phyloP scores from a whole-genome alignment of 1,140 invertebrate species.

The Ips nitidus region DNA sequence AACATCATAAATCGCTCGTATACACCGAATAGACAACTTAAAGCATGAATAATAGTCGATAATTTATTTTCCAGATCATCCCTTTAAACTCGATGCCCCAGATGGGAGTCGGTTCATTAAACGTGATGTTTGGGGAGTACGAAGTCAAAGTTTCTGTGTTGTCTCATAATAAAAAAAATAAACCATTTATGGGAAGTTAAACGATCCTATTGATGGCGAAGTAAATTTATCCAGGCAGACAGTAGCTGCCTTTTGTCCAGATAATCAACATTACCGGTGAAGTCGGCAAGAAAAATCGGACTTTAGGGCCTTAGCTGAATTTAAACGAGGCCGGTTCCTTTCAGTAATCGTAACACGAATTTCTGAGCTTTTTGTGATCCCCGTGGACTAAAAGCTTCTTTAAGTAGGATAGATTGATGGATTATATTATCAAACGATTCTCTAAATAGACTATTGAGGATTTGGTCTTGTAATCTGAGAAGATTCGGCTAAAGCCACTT shows the following conservation, averaged over 20 bases:
- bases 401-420: slow-evolving; percentile 18
- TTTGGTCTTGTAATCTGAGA: no score
- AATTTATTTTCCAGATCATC: no score
- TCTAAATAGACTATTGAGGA: no score
- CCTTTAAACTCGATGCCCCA: no score
- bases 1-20: no score
- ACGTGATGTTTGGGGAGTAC: no score
- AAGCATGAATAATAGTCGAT: no score
- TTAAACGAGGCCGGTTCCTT: slow-evolving; percentile 19
- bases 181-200: slow-evolving; percentile 33
- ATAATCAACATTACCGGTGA: slow-evolving; percentile 39
- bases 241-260: slow-evolving; percentile 35
- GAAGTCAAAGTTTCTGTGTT: no score
- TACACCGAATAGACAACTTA: no score
- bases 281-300: slow-evolving; percentile 31
- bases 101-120: no score
- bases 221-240: slow-evolving; percentile 29
- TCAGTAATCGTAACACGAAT: slow-evolving; percentile 23
- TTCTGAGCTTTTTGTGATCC: slow-evolving; percentile 14
- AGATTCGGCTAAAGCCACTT: no score
- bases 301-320: slow-evolving; percentile 17
- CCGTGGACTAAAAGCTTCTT: slow-evolving; percentile 18
- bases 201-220: slow-evolving; percentile 30
- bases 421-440: slow-evolving; percentile 6
- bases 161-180: background rate